Conservation (phyloP, 1,140 invertebrate genomes). For the Penaeus indicus region DNA sequence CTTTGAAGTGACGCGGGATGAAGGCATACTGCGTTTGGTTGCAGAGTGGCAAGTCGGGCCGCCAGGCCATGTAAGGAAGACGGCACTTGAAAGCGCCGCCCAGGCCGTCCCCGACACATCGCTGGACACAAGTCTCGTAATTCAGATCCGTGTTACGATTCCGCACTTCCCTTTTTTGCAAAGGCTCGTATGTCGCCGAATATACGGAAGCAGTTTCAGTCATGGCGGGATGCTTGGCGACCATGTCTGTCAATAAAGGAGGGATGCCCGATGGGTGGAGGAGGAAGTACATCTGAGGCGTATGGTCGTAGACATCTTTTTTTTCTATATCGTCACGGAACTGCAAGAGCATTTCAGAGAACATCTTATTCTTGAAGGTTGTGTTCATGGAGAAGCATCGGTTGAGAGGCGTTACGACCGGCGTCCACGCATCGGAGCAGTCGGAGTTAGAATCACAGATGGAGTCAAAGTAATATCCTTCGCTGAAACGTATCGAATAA, state of each 20-base stretch:
- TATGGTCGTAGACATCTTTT: not conserved
- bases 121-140: not conserved
- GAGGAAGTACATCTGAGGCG: not conserved
- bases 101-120: not conserved
- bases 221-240: not conserved
- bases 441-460: not conserved
- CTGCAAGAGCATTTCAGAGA: not conserved
- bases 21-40: not conserved
- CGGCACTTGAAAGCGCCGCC: not conserved
- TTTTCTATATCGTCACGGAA: not conserved
- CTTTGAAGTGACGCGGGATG: slow-evolving; percentile 1
- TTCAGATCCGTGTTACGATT: not conserved
- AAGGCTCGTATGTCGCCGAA: not conserved
- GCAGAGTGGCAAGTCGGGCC: not conserved
- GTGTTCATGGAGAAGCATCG: not conserved
- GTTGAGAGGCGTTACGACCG: not conserved
- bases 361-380: not conserved
- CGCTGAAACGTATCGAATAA: not conserved
- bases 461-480: not conserved
- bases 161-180: not conserved
- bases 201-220: not conserved
- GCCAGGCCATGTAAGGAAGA: not conserved
- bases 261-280: not conserved
- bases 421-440: not conserved
- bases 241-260: not conserved